Evolutionary conservation across 2,113 vertebrate genomes (phyloP), one percentile per base, ranked within the genome.

Genomic region (Condylura cristata): DNA sequence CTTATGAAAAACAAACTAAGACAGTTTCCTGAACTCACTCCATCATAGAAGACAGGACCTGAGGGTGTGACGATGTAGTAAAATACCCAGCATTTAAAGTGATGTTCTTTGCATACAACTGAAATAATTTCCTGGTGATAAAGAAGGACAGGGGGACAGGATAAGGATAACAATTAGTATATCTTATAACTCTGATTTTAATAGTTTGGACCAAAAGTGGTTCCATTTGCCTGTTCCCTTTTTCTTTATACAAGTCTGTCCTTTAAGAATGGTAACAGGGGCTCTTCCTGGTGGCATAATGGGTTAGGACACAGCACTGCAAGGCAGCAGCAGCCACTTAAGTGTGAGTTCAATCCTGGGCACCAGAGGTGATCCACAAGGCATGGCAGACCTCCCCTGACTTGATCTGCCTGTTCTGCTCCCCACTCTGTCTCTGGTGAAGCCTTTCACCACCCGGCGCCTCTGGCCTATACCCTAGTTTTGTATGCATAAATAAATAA

Each of bases 201-300:
- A 17, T 75, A 53, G 24, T 58, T 89, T 81, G 39, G 48, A 75
- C 8, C 58, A 1, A 44, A 84, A 79, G 8, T 61, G n/a, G 16
- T 48, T 92, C 48, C 17, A 53, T 18, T 58, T 26, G 14, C 9
- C 60, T 87, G 0, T 53, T 68, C 63, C 65, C 6, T 71, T 84
- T 75, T 30, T 87, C 30, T 61, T 66, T 75, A 68, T 46, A 34
- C 60, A 92, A 96, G n/a, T 2, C n/a, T 90, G 61, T 84, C 26
- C 11, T 68, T 30, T 68, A 6, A 37, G 48, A 17, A 51, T 51
- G 16, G n/a, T 34, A 34, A 66, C 65, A 51, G 76, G 58, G 60
- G 32, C 78, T 3, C 12, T 56, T 58, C 46, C 30, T n/a, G n/a
- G n/a, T n/a, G n/a, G n/a, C n/a, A n/a, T n/a, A n/a, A n/a, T n/a